Conservation (phyloP, 2,888 invertebrate species). For the Mythimna vitellina region DNA sequence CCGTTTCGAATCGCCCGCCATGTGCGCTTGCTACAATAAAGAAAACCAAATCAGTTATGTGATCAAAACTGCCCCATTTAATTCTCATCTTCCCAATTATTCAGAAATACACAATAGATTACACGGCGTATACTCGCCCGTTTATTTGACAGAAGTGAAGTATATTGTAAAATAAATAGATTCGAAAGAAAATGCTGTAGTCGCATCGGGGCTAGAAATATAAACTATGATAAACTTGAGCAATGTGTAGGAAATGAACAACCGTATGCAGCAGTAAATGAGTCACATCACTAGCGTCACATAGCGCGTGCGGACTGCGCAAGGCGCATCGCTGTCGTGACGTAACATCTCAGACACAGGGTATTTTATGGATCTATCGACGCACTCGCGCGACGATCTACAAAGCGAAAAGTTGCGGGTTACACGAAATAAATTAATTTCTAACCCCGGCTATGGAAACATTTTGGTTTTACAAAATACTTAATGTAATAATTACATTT, state of each 20-base stretch:
- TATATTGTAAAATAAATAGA: slow-evolving; percentile 43
- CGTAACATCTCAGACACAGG: slow-evolving; percentile 7
- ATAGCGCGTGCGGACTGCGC: no score
- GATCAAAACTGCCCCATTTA: slow-evolving; percentile 72
- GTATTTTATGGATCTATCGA: not conserved
- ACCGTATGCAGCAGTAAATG: slow-evolving; percentile 22
- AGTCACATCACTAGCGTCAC: slow-evolving; percentile 16
- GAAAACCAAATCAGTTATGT: slow-evolving; percentile 65
- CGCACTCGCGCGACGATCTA: slow-evolving; percentile 17
- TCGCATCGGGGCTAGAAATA: slow-evolving; percentile 58
- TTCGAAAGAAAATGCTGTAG: slow-evolving; percentile 49
- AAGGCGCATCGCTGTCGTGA: slow-evolving; percentile 5
- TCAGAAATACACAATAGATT: slow-evolving; percentile 56
- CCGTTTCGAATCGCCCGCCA: slow-evolving; percentile 18
- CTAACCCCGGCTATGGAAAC: slow-evolving; percentile 62
- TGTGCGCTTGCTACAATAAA: slow-evolving; percentile 31
- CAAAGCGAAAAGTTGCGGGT: slow-evolving; percentile 16
- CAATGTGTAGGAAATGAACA: slow-evolving; percentile 50
- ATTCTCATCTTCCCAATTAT: slow-evolving; percentile 67
- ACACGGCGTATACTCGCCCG: slow-evolving; percentile 49
- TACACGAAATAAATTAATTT: slow-evolving; percentile 48
- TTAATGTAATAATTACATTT: slow-evolving; percentile 63
- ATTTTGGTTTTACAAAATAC: slow-evolving; percentile 63
- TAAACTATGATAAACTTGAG: slow-evolving; percentile 60
- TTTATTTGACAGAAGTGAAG: slow-evolving; percentile 46